Conservation (phyloP, 2,888 invertebrate genomes). For the Cylloceria caligata region DNA sequence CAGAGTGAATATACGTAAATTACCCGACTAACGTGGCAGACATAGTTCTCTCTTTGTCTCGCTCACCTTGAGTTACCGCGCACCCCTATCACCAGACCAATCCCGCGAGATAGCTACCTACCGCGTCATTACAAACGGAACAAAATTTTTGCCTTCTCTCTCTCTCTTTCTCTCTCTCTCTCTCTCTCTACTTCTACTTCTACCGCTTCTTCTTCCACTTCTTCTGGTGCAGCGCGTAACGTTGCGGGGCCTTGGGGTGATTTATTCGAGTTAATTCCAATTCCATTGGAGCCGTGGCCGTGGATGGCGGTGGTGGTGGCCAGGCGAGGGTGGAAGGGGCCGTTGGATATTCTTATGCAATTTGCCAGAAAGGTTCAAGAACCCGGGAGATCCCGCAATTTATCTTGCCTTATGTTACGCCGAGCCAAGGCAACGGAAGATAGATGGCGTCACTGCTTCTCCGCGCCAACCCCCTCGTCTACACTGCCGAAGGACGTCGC, state of each 20-base stretch:
- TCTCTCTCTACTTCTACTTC: slow-evolving; percentile 70
- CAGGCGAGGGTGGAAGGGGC: slow-evolving; percentile 66
- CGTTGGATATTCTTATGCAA: slow-evolving; percentile 85
- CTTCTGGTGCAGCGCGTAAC: slow-evolving; percentile 69
- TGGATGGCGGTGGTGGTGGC: slow-evolving; percentile 67
- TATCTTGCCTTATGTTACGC: slow-evolving; percentile 85
- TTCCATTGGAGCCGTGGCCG: slow-evolving; percentile 84
- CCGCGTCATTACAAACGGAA: slow-evolving; percentile 73
- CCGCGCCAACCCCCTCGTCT: slow-evolving; percentile 71
- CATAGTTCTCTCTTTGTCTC: slow-evolving; percentile 5
- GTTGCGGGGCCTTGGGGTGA: slow-evolving; percentile 79
- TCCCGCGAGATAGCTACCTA: slow-evolving; percentile 60
- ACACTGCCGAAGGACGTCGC: slow-evolving; percentile 66
- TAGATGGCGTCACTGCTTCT: slow-evolving; percentile 85
- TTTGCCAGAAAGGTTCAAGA: slow-evolving; percentile 85
- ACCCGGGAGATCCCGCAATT: slow-evolving; percentile 85
- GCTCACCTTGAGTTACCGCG: slow-evolving; percentile 14
- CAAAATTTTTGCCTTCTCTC: slow-evolving; percentile 81
- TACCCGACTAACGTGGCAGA: slow-evolving; percentile 22
- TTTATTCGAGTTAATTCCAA: slow-evolving; percentile 85
- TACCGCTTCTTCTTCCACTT: slow-evolving; percentile 48
- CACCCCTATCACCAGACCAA: slow-evolving; percentile 49
- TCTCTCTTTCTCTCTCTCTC: slow-evolving; percentile 73
- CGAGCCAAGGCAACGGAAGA: slow-evolving; percentile 85
- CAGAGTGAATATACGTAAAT: slow-evolving; percentile 55